phyloP scores from a whole-genome alignment of 2,113 vertebrate genomes.

The Urocynchramus pylzowi region DNA sequence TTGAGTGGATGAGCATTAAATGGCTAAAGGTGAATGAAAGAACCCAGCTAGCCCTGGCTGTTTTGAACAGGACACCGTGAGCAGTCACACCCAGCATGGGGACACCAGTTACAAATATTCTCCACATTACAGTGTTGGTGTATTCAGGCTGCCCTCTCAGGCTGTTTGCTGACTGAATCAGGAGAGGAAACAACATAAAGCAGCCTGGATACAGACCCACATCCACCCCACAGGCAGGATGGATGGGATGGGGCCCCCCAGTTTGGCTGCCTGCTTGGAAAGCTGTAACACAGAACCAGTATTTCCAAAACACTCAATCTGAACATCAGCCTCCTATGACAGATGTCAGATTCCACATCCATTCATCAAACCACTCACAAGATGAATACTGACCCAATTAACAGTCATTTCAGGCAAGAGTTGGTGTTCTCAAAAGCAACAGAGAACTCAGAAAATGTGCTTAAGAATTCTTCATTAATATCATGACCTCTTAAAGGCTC shows the following conservation, averaged over 20 bases:
- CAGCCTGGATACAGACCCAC: neutral
- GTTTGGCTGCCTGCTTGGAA: neutral
- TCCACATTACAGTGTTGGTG: too few relatives aligned
- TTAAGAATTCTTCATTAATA: neutral
- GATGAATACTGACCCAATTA: neutral
- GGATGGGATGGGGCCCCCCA: neutral
- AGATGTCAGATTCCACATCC: neutral
- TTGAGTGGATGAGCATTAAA: neutral
- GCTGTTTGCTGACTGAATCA: neutral
- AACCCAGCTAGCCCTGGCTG: neutral
- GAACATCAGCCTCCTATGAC: neutral
- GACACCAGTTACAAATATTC: neutral
- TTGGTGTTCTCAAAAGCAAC: neutral
- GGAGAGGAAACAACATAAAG: neutral
- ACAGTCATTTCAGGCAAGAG: neutral
- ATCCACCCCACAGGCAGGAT: neutral
- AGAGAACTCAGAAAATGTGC: neutral
- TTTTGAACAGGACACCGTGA: neutral
- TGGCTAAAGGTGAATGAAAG: neutral
- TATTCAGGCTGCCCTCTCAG: neutral
- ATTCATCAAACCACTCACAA: neutral
- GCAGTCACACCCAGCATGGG: neutral
- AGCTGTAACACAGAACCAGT: neutral
- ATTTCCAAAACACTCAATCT: neutral
- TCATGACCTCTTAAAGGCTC: neutral